A percentile compares a stretch with the other conserved stretches of the same genome.
Evolutionary conservation across 35 echinoderm and acorn worm species (phyloP).

Genomic region (Eucidaris tribuloides): DNA sequence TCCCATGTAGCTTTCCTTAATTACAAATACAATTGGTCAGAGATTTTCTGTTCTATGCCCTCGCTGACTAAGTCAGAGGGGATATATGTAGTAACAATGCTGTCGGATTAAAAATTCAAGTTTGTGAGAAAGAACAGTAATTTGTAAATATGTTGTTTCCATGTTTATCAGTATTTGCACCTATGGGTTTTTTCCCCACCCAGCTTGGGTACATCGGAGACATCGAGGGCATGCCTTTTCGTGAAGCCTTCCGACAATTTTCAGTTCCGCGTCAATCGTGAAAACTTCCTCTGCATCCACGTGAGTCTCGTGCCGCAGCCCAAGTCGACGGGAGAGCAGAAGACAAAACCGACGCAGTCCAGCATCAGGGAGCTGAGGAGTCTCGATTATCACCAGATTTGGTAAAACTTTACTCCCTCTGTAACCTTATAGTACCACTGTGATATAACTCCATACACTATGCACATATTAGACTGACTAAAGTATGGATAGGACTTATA

Average conservation of each 20-base stretch:
- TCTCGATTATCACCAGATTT: slow-evolving; percentile 92
- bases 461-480: too few relatives aligned
- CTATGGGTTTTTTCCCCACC: background rate
- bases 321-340: slow-evolving; percentile 90
- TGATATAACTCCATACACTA: too few relatives aligned
- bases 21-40: too few relatives aligned
- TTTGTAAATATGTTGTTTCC: background rate
- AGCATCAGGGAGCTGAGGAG: slow-evolving; percentile 89
- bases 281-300: slow-evolving; percentile 86
- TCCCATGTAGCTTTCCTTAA: too few relatives aligned
- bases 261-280: slow-evolving; percentile 66
- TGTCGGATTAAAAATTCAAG: too few relatives aligned
- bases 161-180: background rate
- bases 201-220: slow-evolving; percentile 99
- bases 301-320: slow-evolving; percentile 90
- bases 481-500: too few relatives aligned
- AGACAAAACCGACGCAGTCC: slow-evolving; percentile 97
- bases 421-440: too few relatives aligned
- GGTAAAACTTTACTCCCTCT: too few relatives aligned
- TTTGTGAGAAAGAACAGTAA: too few relatives aligned
- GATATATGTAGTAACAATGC: too few relatives aligned
- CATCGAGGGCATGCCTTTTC: slow-evolving; percentile 96
- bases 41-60: too few relatives aligned
- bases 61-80: too few relatives aligned
- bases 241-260: slow-evolving; percentile 96